Conservation (phyloP, 2,888 invertebrate species). For the Ischnura elegans region DNA sequence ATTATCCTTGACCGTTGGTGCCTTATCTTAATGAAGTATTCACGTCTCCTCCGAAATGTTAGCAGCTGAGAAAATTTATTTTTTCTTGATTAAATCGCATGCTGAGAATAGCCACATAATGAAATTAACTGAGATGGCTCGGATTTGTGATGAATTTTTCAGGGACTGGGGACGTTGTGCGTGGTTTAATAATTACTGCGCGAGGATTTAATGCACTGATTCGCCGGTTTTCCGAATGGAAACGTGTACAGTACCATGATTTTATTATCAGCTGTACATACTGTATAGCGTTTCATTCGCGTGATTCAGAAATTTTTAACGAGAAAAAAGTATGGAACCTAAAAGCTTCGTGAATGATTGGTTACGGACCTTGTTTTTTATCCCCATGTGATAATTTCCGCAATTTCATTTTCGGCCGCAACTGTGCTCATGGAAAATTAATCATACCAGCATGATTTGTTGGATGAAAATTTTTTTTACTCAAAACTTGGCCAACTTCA, state of each 20-base stretch:
- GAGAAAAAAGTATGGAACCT: not conserved
- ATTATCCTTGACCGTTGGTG: slow-evolving; percentile 8
- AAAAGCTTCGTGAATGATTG: not conserved
- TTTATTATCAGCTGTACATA: too few species aligned
- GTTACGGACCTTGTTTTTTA: not conserved
- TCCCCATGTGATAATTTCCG: not conserved
- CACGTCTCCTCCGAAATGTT: not conserved
- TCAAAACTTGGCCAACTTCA: not conserved
- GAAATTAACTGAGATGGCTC: not conserved
- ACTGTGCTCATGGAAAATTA: not conserved
- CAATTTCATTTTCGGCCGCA: not conserved
- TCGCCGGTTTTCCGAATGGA: too few species aligned
- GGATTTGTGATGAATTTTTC: not conserved
- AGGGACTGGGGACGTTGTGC: not conserved
- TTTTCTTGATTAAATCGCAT: not conserved
- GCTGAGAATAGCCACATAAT: not conserved
- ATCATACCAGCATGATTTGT: not conserved
- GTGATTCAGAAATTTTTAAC: not conserved
- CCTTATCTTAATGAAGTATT: slow-evolving; percentile 20
- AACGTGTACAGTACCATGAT: too few species aligned
- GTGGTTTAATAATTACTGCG: not conserved
- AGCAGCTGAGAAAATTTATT: not conserved
- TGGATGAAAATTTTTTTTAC: not conserved
- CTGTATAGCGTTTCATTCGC: not conserved
- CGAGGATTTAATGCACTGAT: too few species aligned